A percentile compares a stretch with the other conserved stretches of the same genome.
Conservation (phyloP, 2,797 vertebrate species). For the Tapirus indicus region DNA sequence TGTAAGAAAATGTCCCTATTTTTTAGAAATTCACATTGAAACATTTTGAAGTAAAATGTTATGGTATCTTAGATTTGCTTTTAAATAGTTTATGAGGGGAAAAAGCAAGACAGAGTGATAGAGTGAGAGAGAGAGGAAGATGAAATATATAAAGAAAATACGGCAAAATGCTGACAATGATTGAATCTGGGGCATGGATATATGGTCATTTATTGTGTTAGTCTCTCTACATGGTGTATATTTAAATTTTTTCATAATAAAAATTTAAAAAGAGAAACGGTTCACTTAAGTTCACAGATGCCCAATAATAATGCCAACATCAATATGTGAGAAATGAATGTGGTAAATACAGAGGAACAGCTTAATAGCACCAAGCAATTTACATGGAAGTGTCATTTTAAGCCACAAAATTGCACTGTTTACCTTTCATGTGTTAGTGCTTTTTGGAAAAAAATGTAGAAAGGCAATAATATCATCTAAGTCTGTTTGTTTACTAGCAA, state of each 20-base stretch:
- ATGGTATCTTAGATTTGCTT: neutral
- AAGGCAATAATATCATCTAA: constrained; percentile 65
- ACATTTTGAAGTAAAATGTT: neutral
- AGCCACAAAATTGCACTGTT: constrained; percentile 58
- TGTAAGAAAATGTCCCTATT: neutral
- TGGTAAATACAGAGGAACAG: neutral
- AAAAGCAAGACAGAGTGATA: neutral
- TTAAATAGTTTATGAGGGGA: neutral
- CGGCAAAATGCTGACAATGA: neutral
- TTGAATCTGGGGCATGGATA: no score
- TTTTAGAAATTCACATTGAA: neutral
- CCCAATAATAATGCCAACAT: neutral
- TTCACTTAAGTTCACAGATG: constrained; percentile 68
- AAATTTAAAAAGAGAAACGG: neutral
- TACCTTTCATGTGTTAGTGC: constrained; percentile 60
- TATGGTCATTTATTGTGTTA: neutral
- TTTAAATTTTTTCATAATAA: constrained; percentile 40
- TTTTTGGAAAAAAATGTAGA: constrained; percentile 49
- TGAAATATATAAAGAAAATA: neutral
- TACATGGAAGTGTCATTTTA: constrained; percentile 7
- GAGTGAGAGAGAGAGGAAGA: neutral
- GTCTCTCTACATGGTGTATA: neutral
- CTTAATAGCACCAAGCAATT: constrained; percentile 39
- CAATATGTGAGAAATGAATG: neutral
- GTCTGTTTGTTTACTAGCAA: constrained; percentile 75